Conservation (phyloP, 2,113 vertebrate genomes). For the Columba livia region DNA sequence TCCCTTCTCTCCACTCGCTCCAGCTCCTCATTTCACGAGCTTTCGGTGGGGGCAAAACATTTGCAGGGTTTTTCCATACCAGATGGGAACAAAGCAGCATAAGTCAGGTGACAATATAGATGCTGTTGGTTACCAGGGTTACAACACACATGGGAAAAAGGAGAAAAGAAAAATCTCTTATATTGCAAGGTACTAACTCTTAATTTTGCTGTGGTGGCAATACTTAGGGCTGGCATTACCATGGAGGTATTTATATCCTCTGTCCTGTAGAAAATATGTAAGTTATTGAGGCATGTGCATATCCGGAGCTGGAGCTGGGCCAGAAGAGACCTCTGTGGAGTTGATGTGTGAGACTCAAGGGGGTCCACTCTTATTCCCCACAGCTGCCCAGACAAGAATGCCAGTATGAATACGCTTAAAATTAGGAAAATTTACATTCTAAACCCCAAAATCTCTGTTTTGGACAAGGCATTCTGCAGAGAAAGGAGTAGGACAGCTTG, state of each 20-base stretch:
- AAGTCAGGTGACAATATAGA: not conserved
- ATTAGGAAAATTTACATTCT: not conserved
- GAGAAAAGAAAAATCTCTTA: not conserved
- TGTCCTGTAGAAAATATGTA: not conserved
- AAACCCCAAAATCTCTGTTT: not conserved
- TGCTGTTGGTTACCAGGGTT: conserved; percentile 25
- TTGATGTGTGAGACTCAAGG: not conserved
- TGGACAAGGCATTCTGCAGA: not conserved
- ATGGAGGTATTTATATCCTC: conserved; percentile 18
- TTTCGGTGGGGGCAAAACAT: not conserved
- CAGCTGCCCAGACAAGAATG: not conserved
- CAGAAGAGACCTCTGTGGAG: not conserved
- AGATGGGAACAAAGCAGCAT: not conserved
- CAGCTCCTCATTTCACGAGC: not conserved
- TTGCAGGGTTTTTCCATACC: not conserved
- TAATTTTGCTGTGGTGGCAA: not conserved
- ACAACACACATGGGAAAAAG: not conserved
- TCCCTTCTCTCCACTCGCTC: too few species aligned
- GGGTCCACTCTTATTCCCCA: not conserved
- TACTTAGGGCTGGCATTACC: not conserved
- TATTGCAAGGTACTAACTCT: not conserved
- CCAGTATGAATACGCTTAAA: not conserved
- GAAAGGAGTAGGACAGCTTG: not conserved
- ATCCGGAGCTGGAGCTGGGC: not conserved
- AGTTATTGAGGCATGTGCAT: not conserved